Percentiles rank a stretch among this genome's conserved stretches.
These are phyloP conservation scores for Daubentonia madagascariensis DNA, from an alignment of 2,113 vertebrate genomes.

Conservation along the genomic window DNA sequence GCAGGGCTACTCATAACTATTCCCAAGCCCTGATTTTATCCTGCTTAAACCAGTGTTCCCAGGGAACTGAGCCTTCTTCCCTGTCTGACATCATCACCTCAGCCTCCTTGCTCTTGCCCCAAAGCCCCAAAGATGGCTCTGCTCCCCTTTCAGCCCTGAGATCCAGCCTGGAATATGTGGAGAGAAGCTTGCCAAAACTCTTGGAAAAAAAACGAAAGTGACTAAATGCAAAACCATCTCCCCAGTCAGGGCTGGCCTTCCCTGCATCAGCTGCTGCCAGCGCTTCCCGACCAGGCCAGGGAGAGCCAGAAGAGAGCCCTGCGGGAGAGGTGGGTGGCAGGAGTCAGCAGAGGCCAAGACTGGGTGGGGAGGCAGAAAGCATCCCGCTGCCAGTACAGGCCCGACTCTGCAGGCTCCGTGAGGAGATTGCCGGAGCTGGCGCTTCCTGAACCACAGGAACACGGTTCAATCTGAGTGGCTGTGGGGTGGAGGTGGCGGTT, in stretches of 20 bases:
- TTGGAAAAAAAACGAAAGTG: conserved; percentile 40
- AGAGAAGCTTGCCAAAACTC: conserved; percentile 5
- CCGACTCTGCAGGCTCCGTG: not conserved
- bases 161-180: not conserved
- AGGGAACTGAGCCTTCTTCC: not conserved
- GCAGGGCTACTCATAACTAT: rapidly evolving
- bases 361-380: not conserved
- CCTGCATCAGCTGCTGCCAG: not conserved
- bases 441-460: not conserved
- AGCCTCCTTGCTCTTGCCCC: not conserved
- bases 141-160: not conserved
- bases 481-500: too few relatives aligned
- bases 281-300: not conserved
- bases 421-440: rapidly evolving
- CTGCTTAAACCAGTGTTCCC: not conserved
- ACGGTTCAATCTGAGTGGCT: not conserved
- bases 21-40: not conserved
- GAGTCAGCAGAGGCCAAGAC: not conserved
- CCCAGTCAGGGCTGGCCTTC: not conserved
- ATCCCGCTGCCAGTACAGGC: not conserved
- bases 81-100: not conserved
- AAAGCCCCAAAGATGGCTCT: not conserved
- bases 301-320: not conserved
- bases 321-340: rapidly evolving
- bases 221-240: conserved; percentile 65